Conservation (phyloP, 2,797 vertebrate species). For the Gymnoscopelus braueri region DNA sequence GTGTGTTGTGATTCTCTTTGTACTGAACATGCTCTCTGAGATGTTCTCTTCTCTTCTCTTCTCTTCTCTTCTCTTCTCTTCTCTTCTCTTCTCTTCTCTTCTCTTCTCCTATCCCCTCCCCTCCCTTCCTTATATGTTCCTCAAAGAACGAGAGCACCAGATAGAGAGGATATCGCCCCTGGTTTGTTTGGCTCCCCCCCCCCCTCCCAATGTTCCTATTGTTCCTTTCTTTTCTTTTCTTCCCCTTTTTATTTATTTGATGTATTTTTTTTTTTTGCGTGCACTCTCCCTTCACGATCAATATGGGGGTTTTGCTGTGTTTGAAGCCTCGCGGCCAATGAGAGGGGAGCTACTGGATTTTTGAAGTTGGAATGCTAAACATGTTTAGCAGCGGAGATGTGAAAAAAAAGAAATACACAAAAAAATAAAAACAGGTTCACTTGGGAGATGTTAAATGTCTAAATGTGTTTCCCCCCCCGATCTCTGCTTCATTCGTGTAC, state of each 20-base stretch:
- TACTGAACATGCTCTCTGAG: constrained; percentile 76
- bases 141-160: constrained; percentile 69
- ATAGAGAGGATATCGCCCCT: constrained; percentile 74
- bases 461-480: constrained; percentile 72
- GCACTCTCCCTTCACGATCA: constrained; percentile 74
- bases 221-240: constrained; percentile 69
- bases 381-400: constrained; percentile 77
- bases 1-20: constrained; percentile 75
- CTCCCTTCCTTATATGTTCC: constrained; percentile 42
- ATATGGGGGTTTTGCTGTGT: constrained; percentile 56
- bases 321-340: constrained; percentile 70
- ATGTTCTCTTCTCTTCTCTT: constrained; percentile 49
- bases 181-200: constrained; percentile 74
- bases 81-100: constrained; percentile 23
- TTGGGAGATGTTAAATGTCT: constrained; percentile 75
- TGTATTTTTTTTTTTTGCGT: constrained; percentile 40
- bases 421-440: constrained; percentile 38
- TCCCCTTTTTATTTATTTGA: constrained; percentile 64
- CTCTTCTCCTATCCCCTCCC: constrained; percentile 42
- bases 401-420: constrained; percentile 59
- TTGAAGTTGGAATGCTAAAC: constrained; percentile 77
- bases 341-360: constrained; percentile 65
- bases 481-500: constrained; percentile 68
- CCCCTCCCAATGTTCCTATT: constrained; percentile 50
- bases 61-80: constrained; percentile 60